Evolutionary conservation across 2,888 invertebrate species (phyloP).

Genomic region (Agrenia bidenticulata): DNA sequence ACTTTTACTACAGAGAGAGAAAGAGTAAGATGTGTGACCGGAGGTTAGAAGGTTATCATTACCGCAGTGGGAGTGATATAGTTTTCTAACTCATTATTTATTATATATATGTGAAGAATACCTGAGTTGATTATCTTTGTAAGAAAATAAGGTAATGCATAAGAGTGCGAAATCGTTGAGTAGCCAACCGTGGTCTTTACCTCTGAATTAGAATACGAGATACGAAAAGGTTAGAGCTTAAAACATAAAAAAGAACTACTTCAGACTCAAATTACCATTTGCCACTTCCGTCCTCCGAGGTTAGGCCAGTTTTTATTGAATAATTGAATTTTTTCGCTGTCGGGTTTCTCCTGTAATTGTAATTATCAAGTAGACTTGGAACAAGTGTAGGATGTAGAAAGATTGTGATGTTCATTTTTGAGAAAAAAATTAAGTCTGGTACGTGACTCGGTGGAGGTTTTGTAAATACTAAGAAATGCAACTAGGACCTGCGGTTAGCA

Average conservation of each 20-base stretch:
- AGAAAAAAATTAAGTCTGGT: no score
- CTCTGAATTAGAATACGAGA: background rate
- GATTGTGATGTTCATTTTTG: no score
- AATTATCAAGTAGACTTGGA: no score
- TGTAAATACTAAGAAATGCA: no score
- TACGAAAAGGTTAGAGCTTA: background rate
- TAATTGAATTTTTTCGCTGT: no score
- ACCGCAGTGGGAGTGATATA: background rate
- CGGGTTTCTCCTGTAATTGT: no score
- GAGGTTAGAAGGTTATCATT: conserved; percentile 9
- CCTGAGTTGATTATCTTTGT: background rate
- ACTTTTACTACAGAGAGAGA: background rate
- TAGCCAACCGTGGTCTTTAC: conserved; percentile 27
- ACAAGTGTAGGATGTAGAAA: no score
- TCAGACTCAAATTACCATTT: conserved; percentile 14
- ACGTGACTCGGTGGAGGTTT: no score
- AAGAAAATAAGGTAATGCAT: no score
- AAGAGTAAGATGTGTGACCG: background rate
- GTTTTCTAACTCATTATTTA: background rate
- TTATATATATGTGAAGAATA: background rate
- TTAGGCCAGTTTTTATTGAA: background rate
- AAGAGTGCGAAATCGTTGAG: conserved; percentile 44
- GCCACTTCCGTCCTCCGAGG: conserved; percentile 18
- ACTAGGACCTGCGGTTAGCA: no score
- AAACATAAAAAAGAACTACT: background rate